phyloP scores from a whole-genome alignment of 2,888 invertebrate genomes.

The Cheilosia scutellata region DNA sequence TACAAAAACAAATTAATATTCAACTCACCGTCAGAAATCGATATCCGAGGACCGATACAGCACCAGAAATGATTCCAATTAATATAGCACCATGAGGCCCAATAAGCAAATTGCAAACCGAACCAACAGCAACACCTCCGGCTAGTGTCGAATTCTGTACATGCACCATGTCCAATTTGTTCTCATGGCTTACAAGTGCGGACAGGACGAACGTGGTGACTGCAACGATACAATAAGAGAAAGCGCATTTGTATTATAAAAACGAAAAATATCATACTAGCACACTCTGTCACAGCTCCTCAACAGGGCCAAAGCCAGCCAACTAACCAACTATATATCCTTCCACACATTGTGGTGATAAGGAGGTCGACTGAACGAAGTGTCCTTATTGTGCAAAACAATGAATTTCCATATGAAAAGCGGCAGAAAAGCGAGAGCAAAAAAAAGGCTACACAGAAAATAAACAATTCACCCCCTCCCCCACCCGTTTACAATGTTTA shows the following conservation, averaged over 20 bases:
- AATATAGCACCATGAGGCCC: constrained; percentile 93
- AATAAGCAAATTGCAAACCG: constrained; percentile 92
- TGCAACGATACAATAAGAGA: constrained; percentile 77
- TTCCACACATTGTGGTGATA: constrained; percentile 41
- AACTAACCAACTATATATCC: constrained; percentile 16
- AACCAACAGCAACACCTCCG: constrained; percentile 96
- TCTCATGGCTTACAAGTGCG: constrained; percentile 89
- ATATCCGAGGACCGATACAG: constrained; percentile 93
- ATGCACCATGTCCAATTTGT: constrained; percentile 96
- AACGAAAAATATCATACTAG: not conserved
- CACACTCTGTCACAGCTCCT: not conserved
- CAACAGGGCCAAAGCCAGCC: not conserved
- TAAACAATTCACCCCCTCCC: no score
- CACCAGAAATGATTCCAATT: constrained; percentile 91
- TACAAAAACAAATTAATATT: constrained; percentile 29
- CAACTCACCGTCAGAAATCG: constrained; percentile 88
- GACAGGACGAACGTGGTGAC: constrained; percentile 94
- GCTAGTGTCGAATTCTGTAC: constrained; percentile 97
- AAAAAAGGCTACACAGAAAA: constrained; percentile 35
- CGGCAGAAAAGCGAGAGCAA: constrained; percentile 25
- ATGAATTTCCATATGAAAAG: constrained; percentile 65
- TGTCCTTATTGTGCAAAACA: constrained; percentile 69
- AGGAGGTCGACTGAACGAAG: constrained; percentile 67
- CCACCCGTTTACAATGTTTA: constrained; percentile 60
- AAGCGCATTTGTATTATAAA: constrained; percentile 21